phyloP scores from a whole-genome alignment of 2,888 invertebrate species.

The Papilio elwesi region DNA sequence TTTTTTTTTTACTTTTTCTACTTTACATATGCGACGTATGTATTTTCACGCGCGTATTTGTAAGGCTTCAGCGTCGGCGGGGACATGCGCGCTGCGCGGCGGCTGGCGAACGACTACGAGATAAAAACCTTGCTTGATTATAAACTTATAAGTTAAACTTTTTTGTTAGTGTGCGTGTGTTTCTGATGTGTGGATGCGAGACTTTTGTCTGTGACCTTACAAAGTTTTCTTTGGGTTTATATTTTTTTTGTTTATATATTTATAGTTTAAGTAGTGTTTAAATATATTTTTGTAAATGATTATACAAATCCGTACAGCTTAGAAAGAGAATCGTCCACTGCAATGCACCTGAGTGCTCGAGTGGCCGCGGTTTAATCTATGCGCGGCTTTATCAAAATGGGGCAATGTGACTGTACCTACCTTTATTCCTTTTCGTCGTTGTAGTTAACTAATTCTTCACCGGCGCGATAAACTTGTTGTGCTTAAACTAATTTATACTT shows the following conservation, averaged over 20 bases:
- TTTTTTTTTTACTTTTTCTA: conserved; percentile 56
- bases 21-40: conserved; percentile 63
- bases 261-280: background rate
- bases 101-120: conserved; percentile 80
- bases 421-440: conserved; percentile 56
- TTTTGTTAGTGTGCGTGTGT: conserved; percentile 77
- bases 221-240: conserved; percentile 68
- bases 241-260: conserved; percentile 47
- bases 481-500: conserved; percentile 56
- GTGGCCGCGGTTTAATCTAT: conserved; percentile 73
- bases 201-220: conserved; percentile 77
- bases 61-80: conserved; percentile 62
- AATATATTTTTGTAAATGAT: background rate
- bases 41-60: conserved; percentile 72
- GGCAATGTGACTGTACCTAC: conserved; percentile 75
- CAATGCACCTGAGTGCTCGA: conserved; percentile 56
- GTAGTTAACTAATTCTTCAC: conserved; percentile 58
- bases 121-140: conserved; percentile 84
- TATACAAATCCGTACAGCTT: conserved; percentile 2
- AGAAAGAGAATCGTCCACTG: conserved; percentile 46
- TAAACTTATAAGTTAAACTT: conserved; percentile 84
- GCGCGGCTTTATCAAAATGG: conserved; percentile 79
- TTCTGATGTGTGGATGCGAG: conserved; percentile 69
- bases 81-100: conserved; percentile 78
- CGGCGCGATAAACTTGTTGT: conserved; percentile 58